Evolutionary conservation across 1,140 invertebrate species (phyloP).

Genomic region (Bombyx mandarina): DNA sequence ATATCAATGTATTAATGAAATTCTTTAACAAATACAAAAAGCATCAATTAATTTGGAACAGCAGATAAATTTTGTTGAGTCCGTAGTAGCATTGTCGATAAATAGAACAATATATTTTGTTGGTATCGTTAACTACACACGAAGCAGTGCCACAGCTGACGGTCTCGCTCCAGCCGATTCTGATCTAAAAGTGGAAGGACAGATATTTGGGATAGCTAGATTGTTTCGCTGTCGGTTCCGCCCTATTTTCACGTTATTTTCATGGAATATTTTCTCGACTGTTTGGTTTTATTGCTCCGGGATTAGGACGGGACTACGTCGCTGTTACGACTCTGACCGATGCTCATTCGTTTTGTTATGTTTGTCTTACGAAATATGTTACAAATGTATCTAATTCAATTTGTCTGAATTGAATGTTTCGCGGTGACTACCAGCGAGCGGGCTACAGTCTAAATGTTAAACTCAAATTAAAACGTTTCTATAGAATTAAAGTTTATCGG

Average conservation of each 20-base stretch:
- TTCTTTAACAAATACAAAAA: too few species aligned
- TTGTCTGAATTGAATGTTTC: too few species aligned
- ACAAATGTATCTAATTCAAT: too few species aligned
- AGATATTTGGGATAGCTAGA: not conserved
- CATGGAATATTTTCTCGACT: not conserved
- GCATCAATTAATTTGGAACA: not conserved
- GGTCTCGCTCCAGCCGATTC: not conserved
- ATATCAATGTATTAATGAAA: too few species aligned
- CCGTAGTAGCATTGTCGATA: not conserved
- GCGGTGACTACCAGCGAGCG: too few species aligned
- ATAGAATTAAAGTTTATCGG: too few species aligned
- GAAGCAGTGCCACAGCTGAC: not conserved
- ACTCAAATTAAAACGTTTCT: too few species aligned
- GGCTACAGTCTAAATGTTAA: too few species aligned
- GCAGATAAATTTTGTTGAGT: not conserved
- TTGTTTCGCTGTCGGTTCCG: not conserved
- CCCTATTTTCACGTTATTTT: not conserved
- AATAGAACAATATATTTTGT: too few species aligned
- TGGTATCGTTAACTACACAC: not conserved
- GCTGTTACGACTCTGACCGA: too few species aligned
- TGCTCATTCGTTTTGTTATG: too few species aligned
- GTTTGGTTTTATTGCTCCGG: not conserved
- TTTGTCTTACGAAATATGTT: too few species aligned
- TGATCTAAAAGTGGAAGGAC: conserved; percentile 1
- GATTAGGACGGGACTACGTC: not conserved